phyloP scores from a whole-genome alignment of 2,888 invertebrate genomes.

The Parelbella ahira region DNA sequence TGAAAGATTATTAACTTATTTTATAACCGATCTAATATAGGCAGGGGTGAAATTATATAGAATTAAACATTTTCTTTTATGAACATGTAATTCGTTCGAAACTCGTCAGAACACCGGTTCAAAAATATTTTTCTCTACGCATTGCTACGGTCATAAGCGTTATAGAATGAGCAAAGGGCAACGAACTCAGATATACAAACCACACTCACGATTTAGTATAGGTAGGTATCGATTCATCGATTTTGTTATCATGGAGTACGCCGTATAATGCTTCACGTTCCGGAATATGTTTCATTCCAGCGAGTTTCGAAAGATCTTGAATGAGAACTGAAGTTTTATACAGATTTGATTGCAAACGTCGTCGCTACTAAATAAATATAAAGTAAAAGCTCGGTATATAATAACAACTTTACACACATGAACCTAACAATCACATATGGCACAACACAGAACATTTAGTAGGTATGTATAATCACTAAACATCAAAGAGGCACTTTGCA shows the following conservation, averaged over 20 bases:
- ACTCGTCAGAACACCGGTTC: slow-evolving; percentile 15
- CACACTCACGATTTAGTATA: too few species aligned
- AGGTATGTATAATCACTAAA: slow-evolving; percentile 37
- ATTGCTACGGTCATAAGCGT: too few species aligned
- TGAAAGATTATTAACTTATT: too few species aligned
- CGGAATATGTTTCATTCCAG: background rate
- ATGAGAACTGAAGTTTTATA: background rate
- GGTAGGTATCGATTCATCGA: too few species aligned
- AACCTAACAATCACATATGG: slow-evolving; percentile 39
- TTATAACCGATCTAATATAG: too few species aligned
- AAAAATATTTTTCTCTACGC: too few species aligned
- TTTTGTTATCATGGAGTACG: too few species aligned
- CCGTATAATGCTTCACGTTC: too few species aligned
- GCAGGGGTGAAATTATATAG: too few species aligned
- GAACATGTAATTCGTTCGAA: slow-evolving; percentile 9
- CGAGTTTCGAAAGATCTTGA: slow-evolving; percentile 4
- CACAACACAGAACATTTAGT: slow-evolving; percentile 42
- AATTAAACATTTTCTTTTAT: too few species aligned
- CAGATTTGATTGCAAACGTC: background rate
- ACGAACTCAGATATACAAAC: too few species aligned
- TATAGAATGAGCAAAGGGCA: too few species aligned
- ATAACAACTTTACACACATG: slow-evolving; percentile 16
- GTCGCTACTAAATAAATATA: slow-evolving; percentile 6
- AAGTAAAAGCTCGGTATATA: slow-evolving; percentile 14
- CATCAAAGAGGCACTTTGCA: slow-evolving; percentile 59